A percentile compares a stretch with the other conserved stretches of the same genome.
Conservation (phyloP, 1,140 invertebrate species). For the Ridgeia piscesae region DNA sequence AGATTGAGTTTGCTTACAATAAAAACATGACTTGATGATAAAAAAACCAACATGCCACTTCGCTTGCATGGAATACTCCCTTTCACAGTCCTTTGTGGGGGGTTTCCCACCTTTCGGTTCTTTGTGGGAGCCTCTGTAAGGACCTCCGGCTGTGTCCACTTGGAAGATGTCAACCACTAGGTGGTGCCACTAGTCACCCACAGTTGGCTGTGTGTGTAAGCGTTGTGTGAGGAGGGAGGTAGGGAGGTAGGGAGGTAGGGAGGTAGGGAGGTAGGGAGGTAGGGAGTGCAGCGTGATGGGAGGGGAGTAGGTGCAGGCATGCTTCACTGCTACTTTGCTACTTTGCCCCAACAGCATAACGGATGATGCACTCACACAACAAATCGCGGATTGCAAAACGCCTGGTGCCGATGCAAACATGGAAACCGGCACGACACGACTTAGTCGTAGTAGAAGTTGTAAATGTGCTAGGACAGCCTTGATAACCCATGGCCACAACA, state of each 20-base stretch:
- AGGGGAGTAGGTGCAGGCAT: background rate
- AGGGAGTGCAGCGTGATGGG: background rate
- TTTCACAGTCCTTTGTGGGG: too few species aligned
- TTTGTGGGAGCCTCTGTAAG: too few species aligned
- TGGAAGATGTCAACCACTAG: background rate
- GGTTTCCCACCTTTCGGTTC: too few species aligned
- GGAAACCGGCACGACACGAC: background rate
- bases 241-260: background rate
- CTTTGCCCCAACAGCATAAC: background rate
- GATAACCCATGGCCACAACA: background rate
- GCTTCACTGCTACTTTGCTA: background rate
- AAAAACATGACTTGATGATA: too few species aligned
- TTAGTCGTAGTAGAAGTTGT: background rate
- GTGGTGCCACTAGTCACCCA: background rate
- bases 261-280: too few species aligned
- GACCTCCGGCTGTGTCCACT: too few species aligned
- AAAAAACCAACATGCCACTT: too few species aligned
- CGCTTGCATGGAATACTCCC: too few species aligned
- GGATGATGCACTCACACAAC: background rate
- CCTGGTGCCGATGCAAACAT: background rate
- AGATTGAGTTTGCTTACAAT: too few species aligned
- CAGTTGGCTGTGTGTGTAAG: background rate
- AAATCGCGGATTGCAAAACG: background rate
- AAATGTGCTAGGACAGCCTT: background rate
- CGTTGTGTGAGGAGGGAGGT: background rate